These are phyloP conservation scores for Meloidogyne floridensis DNA, from an alignment of 1,140 invertebrate genomes.

Conservation along the genomic window DNA sequence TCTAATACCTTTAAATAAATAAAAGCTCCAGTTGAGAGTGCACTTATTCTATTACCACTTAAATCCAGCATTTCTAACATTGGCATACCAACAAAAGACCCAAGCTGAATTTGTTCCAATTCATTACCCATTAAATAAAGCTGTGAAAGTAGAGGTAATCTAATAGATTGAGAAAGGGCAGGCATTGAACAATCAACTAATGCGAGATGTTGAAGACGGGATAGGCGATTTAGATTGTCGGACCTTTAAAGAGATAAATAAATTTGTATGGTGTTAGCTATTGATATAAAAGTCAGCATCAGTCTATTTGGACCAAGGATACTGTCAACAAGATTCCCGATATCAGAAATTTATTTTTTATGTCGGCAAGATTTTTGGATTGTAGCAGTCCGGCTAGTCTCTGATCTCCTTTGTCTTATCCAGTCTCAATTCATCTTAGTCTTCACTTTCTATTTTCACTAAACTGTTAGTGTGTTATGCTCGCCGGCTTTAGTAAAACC, in stretches of 20 bases:
- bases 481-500: too few species aligned
- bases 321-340: too few species aligned
- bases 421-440: too few species aligned
- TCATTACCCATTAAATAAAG: conserved; percentile 51
- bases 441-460: too few species aligned
- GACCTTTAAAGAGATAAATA: not conserved
- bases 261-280: too few species aligned
- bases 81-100: conserved; percentile 55
- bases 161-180: conserved; percentile 49
- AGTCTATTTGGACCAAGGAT: too few species aligned
- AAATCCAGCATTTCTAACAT: conserved; percentile 51
- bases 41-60: conserved; percentile 46
- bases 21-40: conserved; percentile 59
- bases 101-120: conserved; percentile 52
- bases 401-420: too few species aligned
- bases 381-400: too few species aligned
- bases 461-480: too few species aligned
- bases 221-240: conserved; percentile 61
- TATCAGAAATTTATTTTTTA: too few species aligned
- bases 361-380: too few species aligned
- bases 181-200: conserved; percentile 57
- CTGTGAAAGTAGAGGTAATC: conserved; percentile 43
- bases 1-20: conserved; percentile 48
- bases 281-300: too few species aligned
- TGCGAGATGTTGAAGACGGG: conserved; percentile 41